Evolutionary conservation across 2,797 vertebrate genomes (phyloP), one percentile per base, ranked within the genome.

Genomic region (Poeciliopsis gracilis): DNA sequence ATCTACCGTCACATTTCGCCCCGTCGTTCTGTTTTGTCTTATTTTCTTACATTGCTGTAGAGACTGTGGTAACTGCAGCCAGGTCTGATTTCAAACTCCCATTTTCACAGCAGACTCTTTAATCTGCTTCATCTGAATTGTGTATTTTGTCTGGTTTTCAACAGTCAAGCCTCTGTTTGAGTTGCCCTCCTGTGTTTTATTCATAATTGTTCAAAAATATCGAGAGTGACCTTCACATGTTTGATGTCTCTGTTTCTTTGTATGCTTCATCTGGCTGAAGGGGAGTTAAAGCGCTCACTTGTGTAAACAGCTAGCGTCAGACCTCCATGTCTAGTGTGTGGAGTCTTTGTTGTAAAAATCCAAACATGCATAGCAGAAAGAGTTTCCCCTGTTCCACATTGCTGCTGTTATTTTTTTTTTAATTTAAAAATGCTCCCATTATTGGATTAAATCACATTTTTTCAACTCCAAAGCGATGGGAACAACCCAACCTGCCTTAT

Each of bases 121-220:
- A 49, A 84, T 90, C 93, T 92, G 86, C 82, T 89, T 80, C 85
- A 83, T 91, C 83, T 86, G 88, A 76, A 76, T 51, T 67, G 49
- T 84, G 87, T 88, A 85, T 91, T 92, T 86, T 84, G 82, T 83
- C 78, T 67, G 87, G 72, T 85, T 89, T 83, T 87, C 25, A 57
- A 89, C 79, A 76, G 82, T 87, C 81, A 74, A 87, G 86, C 86
- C 79, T 70, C 73, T 88, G 81, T 83, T 84, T 85, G 78, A 84
- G 73, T 85, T 87, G 84, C 89, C 90, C 90, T 83, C 85, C 89
- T 87, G 87, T 91, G 84, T 87, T 88, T 93, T 87, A 90, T 88
- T 84, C 76, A 33, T 67, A 73, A 78, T 53, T 76, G 72, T 75
- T 87, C 88, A 91, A 92, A 92, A 88, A 86, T 82, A 86, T 59